phyloP scores from a whole-genome alignment of 1,140 invertebrate species.

The Radopholus similis region DNA sequence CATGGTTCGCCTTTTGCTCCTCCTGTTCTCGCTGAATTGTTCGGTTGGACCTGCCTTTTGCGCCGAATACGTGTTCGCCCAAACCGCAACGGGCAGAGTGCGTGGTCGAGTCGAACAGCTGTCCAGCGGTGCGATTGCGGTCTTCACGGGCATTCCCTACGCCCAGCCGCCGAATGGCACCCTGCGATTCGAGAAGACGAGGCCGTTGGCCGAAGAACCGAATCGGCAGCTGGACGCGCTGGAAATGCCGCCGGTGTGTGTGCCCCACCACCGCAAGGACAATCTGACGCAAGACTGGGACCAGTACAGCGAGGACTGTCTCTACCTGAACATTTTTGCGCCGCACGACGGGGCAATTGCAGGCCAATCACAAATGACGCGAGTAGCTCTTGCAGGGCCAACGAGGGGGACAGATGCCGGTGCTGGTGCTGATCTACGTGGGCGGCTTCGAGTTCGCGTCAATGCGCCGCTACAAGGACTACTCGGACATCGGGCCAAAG shows the following conservation, averaged over 20 bases:
- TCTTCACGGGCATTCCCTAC: constrained; percentile 34
- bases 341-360: neutral
- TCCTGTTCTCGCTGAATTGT: no score
- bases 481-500: neutral
- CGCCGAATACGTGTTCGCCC: no score
- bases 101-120: neutral
- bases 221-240: neutral
- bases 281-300: constrained; percentile 18
- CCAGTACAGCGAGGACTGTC: constrained; percentile 28
- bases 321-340: constrained; percentile 34
- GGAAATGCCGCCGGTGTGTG: constrained; percentile 7
- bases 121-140: neutral
- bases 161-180: constrained; percentile 29
- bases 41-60: no score
- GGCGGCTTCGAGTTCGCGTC: constrained; percentile 15
- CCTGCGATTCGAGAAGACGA: constrained; percentile 30
- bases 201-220: neutral
- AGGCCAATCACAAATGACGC: neutral
- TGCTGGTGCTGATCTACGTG: constrained; percentile 53
- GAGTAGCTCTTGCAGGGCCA: neutral
- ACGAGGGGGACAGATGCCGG: constrained; percentile 8
- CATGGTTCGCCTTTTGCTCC: no score
- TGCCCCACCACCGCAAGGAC: constrained; percentile 10
- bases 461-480: constrained; percentile 7
- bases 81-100: neutral